Conservation (phyloP, 2,888 invertebrate genomes). For the Notodonta dromedarius region DNA sequence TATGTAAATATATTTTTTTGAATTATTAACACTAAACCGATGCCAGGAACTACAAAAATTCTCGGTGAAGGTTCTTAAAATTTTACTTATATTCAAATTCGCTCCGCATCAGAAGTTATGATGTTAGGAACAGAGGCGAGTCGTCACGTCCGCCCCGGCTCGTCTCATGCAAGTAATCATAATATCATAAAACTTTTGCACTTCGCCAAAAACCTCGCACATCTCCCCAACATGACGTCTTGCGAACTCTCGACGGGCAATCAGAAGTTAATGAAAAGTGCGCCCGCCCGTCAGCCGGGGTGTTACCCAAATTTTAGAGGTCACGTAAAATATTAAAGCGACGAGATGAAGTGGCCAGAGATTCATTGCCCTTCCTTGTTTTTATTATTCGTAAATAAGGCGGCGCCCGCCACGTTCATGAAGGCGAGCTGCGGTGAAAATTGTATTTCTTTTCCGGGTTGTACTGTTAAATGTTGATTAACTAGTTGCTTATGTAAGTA, state of each 20-base stretch:
- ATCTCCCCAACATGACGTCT: slow-evolving; percentile 66
- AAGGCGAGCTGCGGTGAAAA: slow-evolving; percentile 75
- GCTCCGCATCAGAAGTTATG: slow-evolving; percentile 40
- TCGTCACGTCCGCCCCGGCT: slow-evolving; percentile 59
- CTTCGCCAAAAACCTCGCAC: slow-evolving; percentile 74
- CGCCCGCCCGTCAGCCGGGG: slow-evolving; percentile 66
- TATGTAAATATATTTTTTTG: too few relatives aligned
- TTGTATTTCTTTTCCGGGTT: slow-evolving; percentile 56
- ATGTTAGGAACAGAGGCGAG: slow-evolving; percentile 32
- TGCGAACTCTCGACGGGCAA: slow-evolving; percentile 72
- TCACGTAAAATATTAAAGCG: slow-evolving; percentile 84
- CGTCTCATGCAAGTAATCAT: slow-evolving; percentile 79
- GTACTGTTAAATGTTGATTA: slow-evolving; percentile 71
- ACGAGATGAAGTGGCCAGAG: slow-evolving; percentile 82
- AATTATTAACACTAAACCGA: too few relatives aligned
- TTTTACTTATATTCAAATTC: slow-evolving; percentile 29
- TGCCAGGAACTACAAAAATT: too few relatives aligned
- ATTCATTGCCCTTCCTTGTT: slow-evolving; percentile 82
- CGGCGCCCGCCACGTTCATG: slow-evolving; percentile 68
- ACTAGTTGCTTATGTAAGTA: slow-evolving; percentile 54
- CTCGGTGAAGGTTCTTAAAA: too few relatives aligned
- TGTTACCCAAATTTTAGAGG: slow-evolving; percentile 78
- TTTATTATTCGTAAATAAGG: slow-evolving; percentile 83
- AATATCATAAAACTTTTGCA: slow-evolving; percentile 83
- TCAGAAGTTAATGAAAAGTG: slow-evolving; percentile 83